Evolutionary conservation across 2,113 vertebrate species (phyloP), one percentile per base, ranked within the genome.

Genomic region (Columba livia): DNA sequence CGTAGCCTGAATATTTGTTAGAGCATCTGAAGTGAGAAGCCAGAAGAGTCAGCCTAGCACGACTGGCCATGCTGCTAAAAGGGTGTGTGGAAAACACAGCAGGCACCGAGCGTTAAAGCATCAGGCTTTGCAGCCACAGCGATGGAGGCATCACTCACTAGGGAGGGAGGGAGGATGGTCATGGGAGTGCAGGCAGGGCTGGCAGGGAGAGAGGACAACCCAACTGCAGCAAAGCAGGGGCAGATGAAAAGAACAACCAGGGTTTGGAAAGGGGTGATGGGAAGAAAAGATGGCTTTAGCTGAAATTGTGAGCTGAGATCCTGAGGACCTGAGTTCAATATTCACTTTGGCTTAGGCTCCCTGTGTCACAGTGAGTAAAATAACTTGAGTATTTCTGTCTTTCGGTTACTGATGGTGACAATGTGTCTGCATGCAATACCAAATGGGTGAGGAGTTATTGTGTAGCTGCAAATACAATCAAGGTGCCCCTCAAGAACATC

Each of bases 121-220:
- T 64, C 16, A 29, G 80, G 64, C 44, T 12, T 64, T 40, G 32
- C 64, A 60, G 67, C 71, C 34, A 5, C 19, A 42, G 69, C 0
- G 1, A 9, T 4, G 6, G 64, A 47, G 36, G 25, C 67, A 15
- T n/a, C 0, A 0, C 15, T 5, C 14, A 3, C 56, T 36, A 23
- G 32, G 31, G 78, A 13, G 32, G 64, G 31, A 77, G 50, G 29
- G 77, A 71, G 24, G 62, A 31, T 28, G 53, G 24, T 48, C 42
- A 6, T 1, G 4, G 48, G 70, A 61, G 15, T 32, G 18, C n/a
- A 20, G 51, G 67, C 71, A 53, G 40, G 20, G 21, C 31, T 6
- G 5, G 7, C 11, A 4, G 32, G n/a, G 38, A 47, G 32, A 64
- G 34, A 56, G 57, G 34, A 9, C 42, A 28, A 81, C 51, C 56